Evolutionary conservation across 2,888 invertebrate species (phyloP), one percentile per base, ranked within the genome.

Genomic region (Volucella bombylans): DNA sequence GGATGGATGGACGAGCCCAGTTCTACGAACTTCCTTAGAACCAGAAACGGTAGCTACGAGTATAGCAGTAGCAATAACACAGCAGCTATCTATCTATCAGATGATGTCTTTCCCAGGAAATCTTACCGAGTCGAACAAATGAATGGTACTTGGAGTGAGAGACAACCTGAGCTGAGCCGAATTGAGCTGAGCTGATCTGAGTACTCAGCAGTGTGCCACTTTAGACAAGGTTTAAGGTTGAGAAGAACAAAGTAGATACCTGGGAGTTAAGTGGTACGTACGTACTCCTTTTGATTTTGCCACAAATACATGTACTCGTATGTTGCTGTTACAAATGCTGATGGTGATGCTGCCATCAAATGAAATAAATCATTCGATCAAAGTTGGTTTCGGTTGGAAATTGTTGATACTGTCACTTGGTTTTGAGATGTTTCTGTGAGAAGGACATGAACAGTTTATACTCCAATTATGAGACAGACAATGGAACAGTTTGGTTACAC

Each of bases 41-140:
- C 54, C 76, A 72, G 62, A 85, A 85, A 85, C 80, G 71, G 83
- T 85, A 80, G 83, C 81, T 49, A 55, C 80, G 76, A 80, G 76
- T 49, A 55, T 18, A 31, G 64, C 71, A 52, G 64, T 12, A 14
- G 54, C 55, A 65, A 50, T 18, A 52, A 50, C 41, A 52, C n/a
- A 49, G 67, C 59, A 59, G 43, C 52, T 31, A 54, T 62, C 71
- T 76, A 85, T 85, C 85, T 85, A 85, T 85, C 85, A 85, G 85
- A 85, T 85, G 85, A 85, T 85, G 85, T 72, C 85, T 85, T 85
- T 85, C 85, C 85, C 85, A 85, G 85, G 85, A 85, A 85, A 85
- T 85, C 85, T 85, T 85, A 18, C 76, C 8, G 14, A 77, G 81
- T 77, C 81, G 71, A 81, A 81, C 85, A 85, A 85, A 85, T 85